Conservation (phyloP, 2,888 invertebrate genomes). For the Drosophila borborema region DNA sequence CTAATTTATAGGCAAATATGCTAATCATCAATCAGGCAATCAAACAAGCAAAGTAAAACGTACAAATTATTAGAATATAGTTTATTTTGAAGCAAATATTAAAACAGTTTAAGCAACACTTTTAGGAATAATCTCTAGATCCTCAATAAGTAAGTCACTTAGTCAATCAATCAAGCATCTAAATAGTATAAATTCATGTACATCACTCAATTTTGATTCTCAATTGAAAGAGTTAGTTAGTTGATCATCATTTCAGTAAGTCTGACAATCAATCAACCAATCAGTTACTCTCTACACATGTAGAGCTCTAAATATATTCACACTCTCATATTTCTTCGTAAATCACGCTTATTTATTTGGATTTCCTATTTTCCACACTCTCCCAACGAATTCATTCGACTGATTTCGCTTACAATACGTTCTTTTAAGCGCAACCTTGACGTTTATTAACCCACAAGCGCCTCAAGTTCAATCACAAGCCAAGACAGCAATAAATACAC, state of each 20-base stretch:
- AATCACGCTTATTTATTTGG: background rate
- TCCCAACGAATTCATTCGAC: conserved; percentile 21
- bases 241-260: background rate
- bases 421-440: conserved; percentile 63
- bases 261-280: conserved; percentile 2
- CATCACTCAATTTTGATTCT: background rate
- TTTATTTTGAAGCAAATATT: too few species aligned
- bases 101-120: too few species aligned
- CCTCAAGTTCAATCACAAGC: conserved; percentile 75
- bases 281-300: background rate
- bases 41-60: background rate
- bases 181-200: background rate
- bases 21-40: background rate
- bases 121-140: too few species aligned
- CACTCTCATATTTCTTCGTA: background rate
- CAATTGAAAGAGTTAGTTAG: background rate
- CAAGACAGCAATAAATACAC: conserved; percentile 34
- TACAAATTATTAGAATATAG: too few species aligned
- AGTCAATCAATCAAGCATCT: background rate
- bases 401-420: conserved; percentile 50
- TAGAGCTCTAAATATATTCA: background rate
- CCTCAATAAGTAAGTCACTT: background rate
- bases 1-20: too few species aligned
- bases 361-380: background rate
- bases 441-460: conserved; percentile 66